Evolutionary conservation across 2,888 invertebrate genomes (phyloP).

Genomic region (Conus canariensis): DNA sequence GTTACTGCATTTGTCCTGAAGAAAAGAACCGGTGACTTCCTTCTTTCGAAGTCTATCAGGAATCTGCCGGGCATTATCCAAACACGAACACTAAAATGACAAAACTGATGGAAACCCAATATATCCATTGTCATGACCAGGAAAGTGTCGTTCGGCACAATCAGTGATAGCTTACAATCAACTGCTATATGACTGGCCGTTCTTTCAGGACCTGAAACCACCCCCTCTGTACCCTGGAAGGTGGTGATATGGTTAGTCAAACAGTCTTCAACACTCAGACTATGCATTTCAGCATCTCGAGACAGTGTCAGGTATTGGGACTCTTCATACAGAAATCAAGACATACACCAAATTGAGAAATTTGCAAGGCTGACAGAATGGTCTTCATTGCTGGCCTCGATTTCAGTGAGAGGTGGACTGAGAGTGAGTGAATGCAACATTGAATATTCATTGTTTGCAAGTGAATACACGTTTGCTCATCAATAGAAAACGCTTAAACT

Average conservation of each 20-base stretch:
- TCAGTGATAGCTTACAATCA: background rate
- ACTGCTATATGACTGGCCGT: too few species aligned
- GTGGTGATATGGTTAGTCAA: background rate
- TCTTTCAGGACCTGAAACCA: background rate
- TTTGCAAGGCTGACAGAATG: background rate
- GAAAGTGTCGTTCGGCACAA: background rate
- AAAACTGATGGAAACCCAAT: background rate
- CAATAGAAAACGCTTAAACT: too few species aligned
- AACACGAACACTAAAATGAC: background rate
- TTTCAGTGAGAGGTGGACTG: too few species aligned
- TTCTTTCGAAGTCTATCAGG: background rate
- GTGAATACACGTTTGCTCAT: too few species aligned
- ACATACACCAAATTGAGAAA: too few species aligned
- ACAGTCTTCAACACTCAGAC: background rate
- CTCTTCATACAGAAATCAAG: too few species aligned
- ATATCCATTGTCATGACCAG: background rate
- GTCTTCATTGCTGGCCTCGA: background rate
- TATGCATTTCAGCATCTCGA: background rate
- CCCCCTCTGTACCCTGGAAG: background rate
- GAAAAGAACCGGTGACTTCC: conserved; percentile 7
- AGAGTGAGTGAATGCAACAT: too few species aligned
- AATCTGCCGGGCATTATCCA: background rate
- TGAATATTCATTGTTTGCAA: too few species aligned
- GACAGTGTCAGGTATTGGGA: background rate
- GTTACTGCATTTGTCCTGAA: background rate